Evolutionary conservation across 2,113 vertebrate genomes (phyloP), one percentile per base, ranked within the genome.

Genomic region (Clinocottus analis): DNA sequence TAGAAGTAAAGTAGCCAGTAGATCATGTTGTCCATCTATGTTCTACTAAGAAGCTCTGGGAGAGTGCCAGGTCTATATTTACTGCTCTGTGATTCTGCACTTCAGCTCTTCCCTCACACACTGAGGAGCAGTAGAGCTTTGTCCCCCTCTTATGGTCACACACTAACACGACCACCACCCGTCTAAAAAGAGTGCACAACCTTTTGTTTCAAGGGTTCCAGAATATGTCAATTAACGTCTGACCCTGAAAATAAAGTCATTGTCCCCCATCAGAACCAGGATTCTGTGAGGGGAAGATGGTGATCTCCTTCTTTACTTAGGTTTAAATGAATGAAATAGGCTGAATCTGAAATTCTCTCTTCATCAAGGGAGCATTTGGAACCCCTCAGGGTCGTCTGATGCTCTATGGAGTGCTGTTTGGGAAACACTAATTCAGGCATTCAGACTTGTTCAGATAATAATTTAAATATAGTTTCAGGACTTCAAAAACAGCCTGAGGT

Each of bases 71-170:
- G 9, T 71, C 45, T 62, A n/a, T 55, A 23, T 21, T 2, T 5
- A 77, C 39, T 29, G 64, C 1, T 17, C n/a, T 17, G 31, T 10
- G 33, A 25, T 17, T 51, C 9, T 58, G 31, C 45, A 56, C 33
- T 5, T 21, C 16, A 43, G 19, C 5, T 12, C 23, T 27, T n/a
- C 33, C 49, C 21, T 4, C 49, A 35, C 10, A 39, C 9, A 8
- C 3, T 2, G 23, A 47, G 5, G 3, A 66, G 11, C 65, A 17
- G 69, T 70, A 5, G 81, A 74, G 75, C 58, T 77, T 43, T 62
- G 67, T 53, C 78, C 4, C 83, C 89, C 89, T 89, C 89, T 87
- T 23, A 77, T 84, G 89, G 87, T 27, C 61, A 63, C 2, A 71
- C 7, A 8, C 39, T 1, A n/a, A 56, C 39, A 80, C 23, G 33